Evolutionary conservation across 2,797 vertebrate species (phyloP), one percentile per base, ranked within the genome.

Genomic region (Acanthis flammea): DNA sequence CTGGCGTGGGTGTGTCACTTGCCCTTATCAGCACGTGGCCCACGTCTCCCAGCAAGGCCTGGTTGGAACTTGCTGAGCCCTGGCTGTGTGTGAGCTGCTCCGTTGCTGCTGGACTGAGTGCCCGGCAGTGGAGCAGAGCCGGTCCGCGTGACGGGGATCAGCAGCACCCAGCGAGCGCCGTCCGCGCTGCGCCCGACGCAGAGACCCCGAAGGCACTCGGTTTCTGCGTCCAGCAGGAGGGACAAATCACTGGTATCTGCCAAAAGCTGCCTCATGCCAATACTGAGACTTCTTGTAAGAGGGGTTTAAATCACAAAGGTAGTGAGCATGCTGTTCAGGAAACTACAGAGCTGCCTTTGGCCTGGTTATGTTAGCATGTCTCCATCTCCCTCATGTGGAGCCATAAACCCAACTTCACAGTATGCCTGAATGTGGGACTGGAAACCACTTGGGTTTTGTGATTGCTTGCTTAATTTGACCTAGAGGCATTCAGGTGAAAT

Each of bases 121-220:
- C 16, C 18, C 13, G 51, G 35, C 7, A 6, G 0, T 1, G 4
- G 33, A 50, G 21, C 4, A 1, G 19, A 63, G 24, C 3, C 2
- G 5, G 12, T 47, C 22, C 5, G 3, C 0, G 0, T 14, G 25
- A 10, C 12, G 10, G 1, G 1, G 17, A 2, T 0, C 53, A 8
- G 27, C 37, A 45, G 70, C 42, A 41, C 11, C 12, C 21, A 2
- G n/a, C 0, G 0, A 1, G 4, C 4, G 0, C 84, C 33, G 63
- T 6, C 54, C 23, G 21, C 14, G 4, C 2, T 0, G 1, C 0
- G 0, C 0, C 2, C 28, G 28, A 8, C 3, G 22, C 35, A 19
- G 28, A 5, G 1, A n/a, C 54, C 17, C 12, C 8, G 37, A 65
- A 11, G 23, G 14, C 4, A 1, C 12, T 65, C 0, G 0, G 3